A percentile compares a stretch with the other conserved stretches of the same genome.
These are phyloP conservation scores for Aleiodes testaceus DNA, from an alignment of 2,888 invertebrate genomes.

Conservation along the genomic window DNA sequence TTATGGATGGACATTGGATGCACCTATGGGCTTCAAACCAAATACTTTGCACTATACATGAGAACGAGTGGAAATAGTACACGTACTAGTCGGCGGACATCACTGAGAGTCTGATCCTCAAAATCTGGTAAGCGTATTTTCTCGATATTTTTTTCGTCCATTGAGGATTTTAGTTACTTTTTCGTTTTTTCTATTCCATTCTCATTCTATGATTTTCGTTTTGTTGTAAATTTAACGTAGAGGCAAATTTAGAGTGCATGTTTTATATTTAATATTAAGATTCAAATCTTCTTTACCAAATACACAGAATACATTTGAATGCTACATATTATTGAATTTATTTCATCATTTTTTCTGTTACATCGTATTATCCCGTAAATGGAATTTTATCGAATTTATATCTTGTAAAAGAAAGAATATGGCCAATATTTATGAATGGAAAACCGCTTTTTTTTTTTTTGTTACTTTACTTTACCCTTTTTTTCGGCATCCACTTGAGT, in stretches of 20 bases:
- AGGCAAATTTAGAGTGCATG: background rate
- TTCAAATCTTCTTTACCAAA: slow-evolving; percentile 10
- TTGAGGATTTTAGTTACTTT: slow-evolving; percentile 4
- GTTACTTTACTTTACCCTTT: too few species aligned
- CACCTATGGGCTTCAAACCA: slow-evolving; percentile 19
- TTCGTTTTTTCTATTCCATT: background rate
- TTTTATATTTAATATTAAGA: slow-evolving; percentile 16
- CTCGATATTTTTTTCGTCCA: slow-evolving; percentile 21
- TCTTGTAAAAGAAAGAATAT: slow-evolving; percentile 52
- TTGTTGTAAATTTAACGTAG: too few species aligned
- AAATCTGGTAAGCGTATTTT: slow-evolving; percentile 28
- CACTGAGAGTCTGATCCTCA: background rate
- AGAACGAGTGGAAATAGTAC: slow-evolving; percentile 20
- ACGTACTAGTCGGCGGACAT: slow-evolving; percentile 2
- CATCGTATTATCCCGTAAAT: slow-evolving; percentile 2
- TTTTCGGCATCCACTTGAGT: slow-evolving; percentile 22
- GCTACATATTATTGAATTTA: too few species aligned
- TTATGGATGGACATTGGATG: slow-evolving; percentile 34
- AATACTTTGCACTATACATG: slow-evolving; percentile 22
- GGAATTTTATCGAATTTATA: slow-evolving; percentile 25
- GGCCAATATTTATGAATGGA: slow-evolving; percentile 38
- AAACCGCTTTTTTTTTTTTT: too few species aligned
- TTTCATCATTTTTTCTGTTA: too few species aligned
- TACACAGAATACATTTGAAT: too few species aligned
- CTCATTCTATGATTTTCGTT: too few species aligned